Evolutionary conservation across 92 coral and sea anemone genomes (phyloP).

Genomic region (Palythoa grandiflora): DNA sequence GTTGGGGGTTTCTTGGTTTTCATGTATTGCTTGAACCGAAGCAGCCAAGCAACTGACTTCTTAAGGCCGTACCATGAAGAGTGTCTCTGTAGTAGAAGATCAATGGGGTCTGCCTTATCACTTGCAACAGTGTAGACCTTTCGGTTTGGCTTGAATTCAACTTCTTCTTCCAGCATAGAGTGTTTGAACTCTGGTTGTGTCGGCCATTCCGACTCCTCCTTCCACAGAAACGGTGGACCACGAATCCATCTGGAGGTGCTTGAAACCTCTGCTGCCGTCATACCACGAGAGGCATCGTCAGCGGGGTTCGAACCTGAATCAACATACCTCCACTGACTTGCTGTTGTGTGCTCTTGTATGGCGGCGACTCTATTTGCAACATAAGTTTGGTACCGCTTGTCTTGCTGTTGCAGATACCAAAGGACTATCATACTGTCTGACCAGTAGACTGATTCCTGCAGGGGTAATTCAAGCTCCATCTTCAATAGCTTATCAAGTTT

Average conservation of each 20-base stretch:
- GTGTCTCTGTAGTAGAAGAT: constrained; percentile 51
- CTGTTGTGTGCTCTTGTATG: constrained; percentile 61
- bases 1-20: constrained; percentile 32
- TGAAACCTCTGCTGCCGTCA: constrained; percentile 50
- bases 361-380: constrained; percentile 60
- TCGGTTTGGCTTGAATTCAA: not conserved
- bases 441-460: constrained; percentile 59
- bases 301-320: constrained; percentile 57
- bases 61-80: constrained; percentile 55
- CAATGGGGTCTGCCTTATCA: constrained; percentile 55
- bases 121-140: constrained; percentile 1
- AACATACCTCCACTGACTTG: constrained; percentile 62
- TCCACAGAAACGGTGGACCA: constrained; percentile 58
- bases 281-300: constrained; percentile 56
- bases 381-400: constrained; percentile 55
- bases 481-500: constrained; percentile 51
- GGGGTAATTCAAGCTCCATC: constrained; percentile 57
- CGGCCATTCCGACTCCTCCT: constrained; percentile 49
- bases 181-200: constrained; percentile 57
- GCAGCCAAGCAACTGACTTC: constrained; percentile 64
- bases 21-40: constrained; percentile 61
- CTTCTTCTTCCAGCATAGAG: constrained; percentile 54
- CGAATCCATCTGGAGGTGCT: constrained; percentile 49
- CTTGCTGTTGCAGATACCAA: constrained; percentile 54
- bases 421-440: constrained; percentile 63